Conservation (phyloP, 2,888 invertebrate genomes). For the Xylota segnis region DNA sequence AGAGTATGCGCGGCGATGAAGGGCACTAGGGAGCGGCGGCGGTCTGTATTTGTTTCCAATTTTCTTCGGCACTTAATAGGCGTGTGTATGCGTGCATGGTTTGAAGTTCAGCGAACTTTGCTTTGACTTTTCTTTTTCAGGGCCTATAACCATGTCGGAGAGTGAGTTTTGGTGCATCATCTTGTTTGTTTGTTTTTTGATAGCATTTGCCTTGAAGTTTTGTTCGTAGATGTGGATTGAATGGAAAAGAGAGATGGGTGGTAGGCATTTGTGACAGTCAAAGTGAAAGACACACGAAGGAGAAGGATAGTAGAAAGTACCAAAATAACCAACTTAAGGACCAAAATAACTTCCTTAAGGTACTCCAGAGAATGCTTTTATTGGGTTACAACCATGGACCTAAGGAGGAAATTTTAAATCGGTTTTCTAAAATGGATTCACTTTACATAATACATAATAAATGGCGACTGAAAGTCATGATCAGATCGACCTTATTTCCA, state of each 20-base stretch:
- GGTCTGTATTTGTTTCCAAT: constrained; percentile 19
- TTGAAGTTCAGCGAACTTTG: constrained; percentile 49
- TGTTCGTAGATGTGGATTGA: not conserved
- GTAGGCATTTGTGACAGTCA: not conserved
- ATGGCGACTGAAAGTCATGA: no score
- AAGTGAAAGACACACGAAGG: not conserved
- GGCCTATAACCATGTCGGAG: not conserved
- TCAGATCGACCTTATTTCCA: no score
- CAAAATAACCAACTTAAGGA: no score
- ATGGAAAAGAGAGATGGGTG: not conserved
- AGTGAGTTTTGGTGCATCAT: not conserved
- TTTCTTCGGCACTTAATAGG: constrained; percentile 31
- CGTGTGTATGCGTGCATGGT: constrained; percentile 9
- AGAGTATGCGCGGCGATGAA: constrained; percentile 13
- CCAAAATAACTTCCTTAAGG: no score
- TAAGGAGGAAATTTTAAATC: no score
- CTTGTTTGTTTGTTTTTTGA: not conserved
- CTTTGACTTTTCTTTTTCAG: constrained; percentile 33
- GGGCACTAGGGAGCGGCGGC: constrained; percentile 33
- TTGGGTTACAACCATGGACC: no score
- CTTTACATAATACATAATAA: no score
- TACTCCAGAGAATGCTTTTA: no score
- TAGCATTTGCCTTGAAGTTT: constrained; percentile 22
- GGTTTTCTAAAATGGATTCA: no score
- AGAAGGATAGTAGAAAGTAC: no score